phyloP scores from a whole-genome alignment of 2,113 vertebrate species.

The Halichoeres trimaculatus region DNA sequence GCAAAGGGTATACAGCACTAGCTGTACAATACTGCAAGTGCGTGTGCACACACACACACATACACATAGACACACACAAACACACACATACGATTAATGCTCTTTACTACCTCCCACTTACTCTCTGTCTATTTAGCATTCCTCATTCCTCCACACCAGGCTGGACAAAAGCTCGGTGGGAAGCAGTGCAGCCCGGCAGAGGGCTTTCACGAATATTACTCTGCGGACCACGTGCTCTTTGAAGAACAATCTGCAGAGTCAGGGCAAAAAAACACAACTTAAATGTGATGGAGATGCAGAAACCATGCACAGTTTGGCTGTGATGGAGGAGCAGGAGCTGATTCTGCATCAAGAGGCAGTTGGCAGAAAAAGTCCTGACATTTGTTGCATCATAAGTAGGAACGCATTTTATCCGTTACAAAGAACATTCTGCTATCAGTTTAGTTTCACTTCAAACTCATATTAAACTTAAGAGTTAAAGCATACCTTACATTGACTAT shows the following conservation, averaged over 20 bases:
- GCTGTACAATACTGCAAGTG: constrained; percentile 22
- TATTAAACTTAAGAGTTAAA: background rate
- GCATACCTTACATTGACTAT: constrained; percentile 4
- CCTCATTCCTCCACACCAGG: constrained; percentile 52
- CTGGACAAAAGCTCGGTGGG: constrained; percentile 77
- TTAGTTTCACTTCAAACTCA: background rate
- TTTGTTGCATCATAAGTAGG: background rate
- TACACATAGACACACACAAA: constrained; percentile 32
- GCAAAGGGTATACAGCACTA: constrained; percentile 29
- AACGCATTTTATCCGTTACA: background rate
- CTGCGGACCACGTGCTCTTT: constrained; percentile 59
- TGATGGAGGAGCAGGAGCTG: constrained; percentile 1
- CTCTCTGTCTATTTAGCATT: constrained; percentile 73
- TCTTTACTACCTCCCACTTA: constrained; percentile 57
- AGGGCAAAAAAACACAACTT: constrained; percentile 54
- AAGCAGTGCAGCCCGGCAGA: constrained; percentile 52
- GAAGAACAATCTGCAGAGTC: constrained; percentile 65
- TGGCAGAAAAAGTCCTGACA: constrained; percentile 18
- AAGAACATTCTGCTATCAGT: background rate
- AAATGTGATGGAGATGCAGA: constrained; percentile 39
- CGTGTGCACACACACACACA: constrained; percentile 25
- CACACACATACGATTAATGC: constrained; percentile 42
- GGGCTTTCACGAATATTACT: constrained; percentile 81
- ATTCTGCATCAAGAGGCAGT: constrained; percentile 16
- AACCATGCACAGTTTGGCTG: constrained; percentile 27